These are phyloP conservation scores for Acanthochromis polyacanthus DNA, from an alignment of 2,113 vertebrate species.

Conservation along the genomic window DNA sequence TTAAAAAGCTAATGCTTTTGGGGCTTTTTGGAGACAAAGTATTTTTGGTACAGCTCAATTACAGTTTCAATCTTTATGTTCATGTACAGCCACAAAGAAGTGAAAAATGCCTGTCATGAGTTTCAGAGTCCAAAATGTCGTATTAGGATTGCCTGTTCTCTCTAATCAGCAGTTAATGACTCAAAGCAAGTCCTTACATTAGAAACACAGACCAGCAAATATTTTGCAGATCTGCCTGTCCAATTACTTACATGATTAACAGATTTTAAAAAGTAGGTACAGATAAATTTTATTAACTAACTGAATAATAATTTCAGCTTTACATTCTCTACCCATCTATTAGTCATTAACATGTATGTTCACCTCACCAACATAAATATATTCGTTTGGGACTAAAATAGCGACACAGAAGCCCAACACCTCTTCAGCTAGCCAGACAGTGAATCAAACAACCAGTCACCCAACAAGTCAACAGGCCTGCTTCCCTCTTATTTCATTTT, in stretches of 20 bases:
- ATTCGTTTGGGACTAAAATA: constrained; percentile 20
- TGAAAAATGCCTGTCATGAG: no score
- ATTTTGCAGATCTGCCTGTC: neutral
- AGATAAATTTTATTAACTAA: neutral
- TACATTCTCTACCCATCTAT: neutral
- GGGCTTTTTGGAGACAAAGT: no score
- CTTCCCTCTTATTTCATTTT: constrained; percentile 32
- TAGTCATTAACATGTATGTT: neutral
- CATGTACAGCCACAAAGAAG: no score
- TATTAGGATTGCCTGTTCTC: neutral
- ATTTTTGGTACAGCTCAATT: no score
- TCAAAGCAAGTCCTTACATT: neutral
- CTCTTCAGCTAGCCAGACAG: constrained; percentile 29
- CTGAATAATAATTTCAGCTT: neutral
- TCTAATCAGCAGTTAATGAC: neutral
- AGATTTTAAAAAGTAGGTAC: neutral
- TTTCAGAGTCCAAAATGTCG: no score
- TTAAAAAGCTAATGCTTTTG: no score
- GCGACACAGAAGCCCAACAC: constrained; percentile 34
- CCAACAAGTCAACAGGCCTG: constrained; percentile 41
- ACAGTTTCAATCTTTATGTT: no score
- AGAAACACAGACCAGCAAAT: neutral
- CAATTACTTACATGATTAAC: neutral
- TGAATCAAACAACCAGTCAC: constrained; percentile 44
- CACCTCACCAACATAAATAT: constrained; percentile 7